Base-by-base conservation (phyloP, 2,113 vertebrate genomes). In the Macroglossus sobrinus region DNA sequence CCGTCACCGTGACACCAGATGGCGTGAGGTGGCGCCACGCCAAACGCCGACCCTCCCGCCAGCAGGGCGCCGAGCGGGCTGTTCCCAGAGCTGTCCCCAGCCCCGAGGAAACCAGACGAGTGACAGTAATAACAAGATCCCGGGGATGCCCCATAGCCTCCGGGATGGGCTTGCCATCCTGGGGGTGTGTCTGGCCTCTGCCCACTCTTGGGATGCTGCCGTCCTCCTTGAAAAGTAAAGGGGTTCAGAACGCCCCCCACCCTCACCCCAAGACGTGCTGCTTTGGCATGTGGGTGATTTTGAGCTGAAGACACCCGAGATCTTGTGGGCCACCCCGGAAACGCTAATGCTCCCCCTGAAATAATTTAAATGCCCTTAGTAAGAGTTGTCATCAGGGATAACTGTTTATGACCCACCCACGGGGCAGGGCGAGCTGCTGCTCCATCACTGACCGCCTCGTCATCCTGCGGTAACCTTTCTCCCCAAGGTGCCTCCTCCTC, bases 111-210 rank as follows among this genome's bases (percentile, higher is more conserved):
- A n/a, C 35, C 3, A 40, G 43, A 35, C 5, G 6, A 11, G 57
- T 24, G 71, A 75, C 47, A 50, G 7, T 16, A 3, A 50, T 15
- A 1, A 45, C 2, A 69, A 9, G 22, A 81, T 89, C 7, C 35
- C 0, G 7, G 5, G 28, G 1, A 0, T 11, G 2, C 12, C 85
- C 38, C 28, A 3, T 0, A 57, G 24, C 38, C 57, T 4, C 10
- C 16, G 43, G 1, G 6, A 21, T 18, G 50, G 50, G 1, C 4
- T 78, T 72, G 57, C 12, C 45, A 4, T 33, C 7, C 43, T 84
- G 47, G 55, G n/a, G 72, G 21, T 2, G 8, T 26, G 13, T 19
- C 78, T 12, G 5, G 63, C 4, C 9, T 9, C 84, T 57, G 84
- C 9, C 50, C 40, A 4, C 12, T 21, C 2, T 4, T 80, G 63